Evolutionary conservation across 2,888 invertebrate genomes (phyloP), one percentile per base, ranked within the genome.

Genomic region (Serrognathus titanus): DNA sequence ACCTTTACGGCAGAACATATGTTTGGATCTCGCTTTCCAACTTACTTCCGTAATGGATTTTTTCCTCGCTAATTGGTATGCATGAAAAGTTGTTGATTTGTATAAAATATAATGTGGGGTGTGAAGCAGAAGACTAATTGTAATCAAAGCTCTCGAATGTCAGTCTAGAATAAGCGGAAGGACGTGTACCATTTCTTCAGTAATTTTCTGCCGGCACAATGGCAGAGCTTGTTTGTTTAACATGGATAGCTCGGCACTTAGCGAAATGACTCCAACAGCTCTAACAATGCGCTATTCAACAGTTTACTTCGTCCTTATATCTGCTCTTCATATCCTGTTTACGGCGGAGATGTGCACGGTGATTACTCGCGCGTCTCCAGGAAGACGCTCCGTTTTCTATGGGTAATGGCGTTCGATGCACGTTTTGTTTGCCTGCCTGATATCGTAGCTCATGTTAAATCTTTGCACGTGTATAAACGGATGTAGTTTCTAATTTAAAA

Each of bases 201-300:
- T 60, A 60, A 61, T 65, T 65, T 66, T 63, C 60, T 49, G 13
- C 51, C 53, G 61, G 54, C 59, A 57, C 63, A 55, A 40, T 55
- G 59, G 48, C 51, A 55, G 48, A 16, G 49, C 62, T 65, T 69
- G 69, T 68, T 69, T 68, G 66, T 66, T 64, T 65, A 66, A 66
- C 64, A 61, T 55, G 59, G 65, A 69, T 66, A 67, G 67, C 70
- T 66, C 68, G 68, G 71, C 73, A 74, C 74, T 74, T 72, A 72
- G 69, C 68, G 65, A 70, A 70, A 73, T 74, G 71, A 73, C 72
- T 71, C 67, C 66, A 67, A 63, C 71, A 63, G 64, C 67, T 64
- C 64, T 59, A 65, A 70, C 71, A 71, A 71, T 70, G 55, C 57
- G 55, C 51, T 55, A 51, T 54, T 58, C 58, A 54, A 58, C 53